Evolutionary conservation across 2,797 vertebrate species (phyloP).

Genomic region (Pteropus rufus): DNA sequence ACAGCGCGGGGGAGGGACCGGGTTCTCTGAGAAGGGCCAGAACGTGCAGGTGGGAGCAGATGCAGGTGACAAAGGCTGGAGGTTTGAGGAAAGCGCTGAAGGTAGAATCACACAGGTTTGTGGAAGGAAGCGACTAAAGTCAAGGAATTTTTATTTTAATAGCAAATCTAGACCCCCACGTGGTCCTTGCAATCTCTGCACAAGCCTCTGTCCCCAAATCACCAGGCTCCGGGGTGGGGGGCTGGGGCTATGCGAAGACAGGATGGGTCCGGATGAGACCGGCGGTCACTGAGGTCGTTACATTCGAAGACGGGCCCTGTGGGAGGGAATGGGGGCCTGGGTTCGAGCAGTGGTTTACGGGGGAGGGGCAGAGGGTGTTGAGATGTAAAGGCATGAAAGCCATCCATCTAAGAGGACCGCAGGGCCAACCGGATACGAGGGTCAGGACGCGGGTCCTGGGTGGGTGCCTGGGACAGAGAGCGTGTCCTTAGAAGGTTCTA

Average conservation of each 20-base stretch:
- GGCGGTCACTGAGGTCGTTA: too few relatives aligned
- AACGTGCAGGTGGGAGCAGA: too few relatives aligned
- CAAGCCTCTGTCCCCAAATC: neutral
- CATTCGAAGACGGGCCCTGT: too few relatives aligned
- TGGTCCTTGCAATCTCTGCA: neutral
- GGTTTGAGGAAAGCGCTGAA: neutral
- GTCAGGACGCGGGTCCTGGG: neutral
- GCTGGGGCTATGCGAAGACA: neutral
- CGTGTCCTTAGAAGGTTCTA: neutral
- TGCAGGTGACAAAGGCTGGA: neutral
- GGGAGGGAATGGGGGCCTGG: neutral
- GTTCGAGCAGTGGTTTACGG: neutral
- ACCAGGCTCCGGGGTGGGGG: neutral
- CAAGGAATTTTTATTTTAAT: neutral
- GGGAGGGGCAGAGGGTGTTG: neutral
- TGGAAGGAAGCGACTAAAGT: neutral
- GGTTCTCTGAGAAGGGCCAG: neutral
- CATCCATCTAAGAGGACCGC: neutral
- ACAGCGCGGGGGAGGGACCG: neutral
- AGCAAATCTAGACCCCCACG: neutral
- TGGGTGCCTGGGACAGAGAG: neutral
- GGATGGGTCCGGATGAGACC: neutral
- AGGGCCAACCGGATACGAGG: neutral
- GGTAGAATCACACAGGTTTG: neutral
- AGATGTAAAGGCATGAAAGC: neutral